Base-by-base conservation (phyloP, 2,113 vertebrate genomes). In the Caloenas nicobarica region DNA sequence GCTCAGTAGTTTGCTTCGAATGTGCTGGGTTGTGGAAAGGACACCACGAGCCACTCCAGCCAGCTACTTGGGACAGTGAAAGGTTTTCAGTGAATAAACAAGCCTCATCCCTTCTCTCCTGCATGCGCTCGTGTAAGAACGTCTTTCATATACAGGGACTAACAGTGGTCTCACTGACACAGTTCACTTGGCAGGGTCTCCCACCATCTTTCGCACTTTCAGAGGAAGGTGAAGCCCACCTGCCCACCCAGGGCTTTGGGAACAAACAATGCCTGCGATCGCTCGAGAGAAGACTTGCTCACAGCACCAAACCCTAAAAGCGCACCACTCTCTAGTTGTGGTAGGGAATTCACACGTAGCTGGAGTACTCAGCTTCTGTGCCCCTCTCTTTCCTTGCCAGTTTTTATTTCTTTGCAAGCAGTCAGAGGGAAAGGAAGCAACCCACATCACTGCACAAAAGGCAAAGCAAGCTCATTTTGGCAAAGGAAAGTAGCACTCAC, bases 401-500 rank as follows among this genome's bases (percentile, higher is more conserved):
- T n/a, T 66, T 68, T 69, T 25, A 31, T 42, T 80, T 81, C 86
- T 79, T 69, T 69, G 68, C 51, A 78, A 86, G 70, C 38, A 86
- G 51, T 13, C 29, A 48, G n/a, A 91, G 38, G 42, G 48, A 73
- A 90, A 64, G 31, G 57, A 84, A 88, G 31, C 34, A 81, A 89
- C 66, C 76, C 62, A 56, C 81, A 66, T 2, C 28, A 70, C 73
- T 48, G 69, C 62, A 44, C 34, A 58, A 61, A 74, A 93, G 56
- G 78, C 51, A 86, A 76, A 89, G 48, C 61, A 76, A 73, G 81
- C 87, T 97, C 22, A 3, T 88, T 93, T 86, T 93, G 77, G 91
- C 94, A 90, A 95, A 90, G 94, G 31, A 72, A 96, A 95, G 61
- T 46, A 81, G 93, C 66, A 58, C 85, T 97, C 91, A 80, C 76